phyloP scores from a whole-genome alignment of 2,888 invertebrate species.

The Bellardia pandia region DNA sequence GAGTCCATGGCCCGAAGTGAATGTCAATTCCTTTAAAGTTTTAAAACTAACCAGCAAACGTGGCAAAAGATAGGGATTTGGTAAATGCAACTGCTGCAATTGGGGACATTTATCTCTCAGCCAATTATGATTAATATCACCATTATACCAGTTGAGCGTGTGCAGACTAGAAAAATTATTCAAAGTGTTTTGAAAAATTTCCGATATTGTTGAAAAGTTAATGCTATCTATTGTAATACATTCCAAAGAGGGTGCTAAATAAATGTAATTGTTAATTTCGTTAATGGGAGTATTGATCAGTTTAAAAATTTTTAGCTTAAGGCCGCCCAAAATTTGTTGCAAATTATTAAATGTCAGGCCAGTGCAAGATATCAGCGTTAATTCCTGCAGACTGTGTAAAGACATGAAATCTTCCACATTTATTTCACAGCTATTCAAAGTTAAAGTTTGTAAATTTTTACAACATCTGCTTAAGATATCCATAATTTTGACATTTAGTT shows the following conservation, averaged over 20 bases:
- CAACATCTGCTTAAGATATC: slow-evolving; percentile 51
- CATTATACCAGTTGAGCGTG: slow-evolving; percentile 43
- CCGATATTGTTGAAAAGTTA: slow-evolving; percentile 42
- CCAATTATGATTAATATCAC: slow-evolving; percentile 61
- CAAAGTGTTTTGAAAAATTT: slow-evolving; percentile 62
- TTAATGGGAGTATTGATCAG: slow-evolving; percentile 41
- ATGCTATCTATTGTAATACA: slow-evolving; percentile 56
- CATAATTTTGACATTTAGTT: slow-evolving; percentile 35
- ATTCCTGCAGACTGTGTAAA: slow-evolving; percentile 25
- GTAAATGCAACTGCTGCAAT: slow-evolving; percentile 24
- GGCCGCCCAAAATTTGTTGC: slow-evolving; percentile 62
- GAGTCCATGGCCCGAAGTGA: slow-evolving; percentile 29
- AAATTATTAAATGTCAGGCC: slow-evolving; percentile 61
- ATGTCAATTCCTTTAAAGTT: slow-evolving; percentile 38
- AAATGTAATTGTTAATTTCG: slow-evolving; percentile 50
- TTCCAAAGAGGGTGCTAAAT: slow-evolving; percentile 32
- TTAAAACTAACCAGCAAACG: slow-evolving; percentile 16
- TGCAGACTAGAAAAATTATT: slow-evolving; percentile 45
- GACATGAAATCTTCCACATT: slow-evolving; percentile 43
- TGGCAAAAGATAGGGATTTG: slow-evolving; percentile 44
- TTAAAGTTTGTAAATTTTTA: slow-evolving; percentile 17
- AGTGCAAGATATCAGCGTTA: slow-evolving; percentile 20
- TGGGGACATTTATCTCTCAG: slow-evolving; percentile 59
- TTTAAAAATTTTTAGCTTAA: slow-evolving; percentile 38
- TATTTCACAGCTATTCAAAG: slow-evolving; percentile 50